phyloP scores from a whole-genome alignment of 1,140 invertebrate species.

The Neoseiulus cucumeris region DNA sequence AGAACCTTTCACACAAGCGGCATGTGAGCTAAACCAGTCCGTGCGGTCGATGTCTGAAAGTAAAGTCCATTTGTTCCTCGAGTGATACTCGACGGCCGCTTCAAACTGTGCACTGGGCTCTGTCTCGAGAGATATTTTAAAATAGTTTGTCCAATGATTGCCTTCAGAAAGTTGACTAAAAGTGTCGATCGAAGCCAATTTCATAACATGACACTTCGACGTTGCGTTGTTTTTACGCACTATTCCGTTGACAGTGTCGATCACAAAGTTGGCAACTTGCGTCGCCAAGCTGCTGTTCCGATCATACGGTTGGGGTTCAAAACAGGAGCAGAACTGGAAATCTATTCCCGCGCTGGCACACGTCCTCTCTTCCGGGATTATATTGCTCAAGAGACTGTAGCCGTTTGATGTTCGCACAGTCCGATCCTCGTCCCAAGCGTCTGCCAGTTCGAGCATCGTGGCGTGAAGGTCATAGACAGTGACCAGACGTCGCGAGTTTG shows the following conservation, averaged over 20 bases:
- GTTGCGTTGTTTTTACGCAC: not conserved
- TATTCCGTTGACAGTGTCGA: not conserved
- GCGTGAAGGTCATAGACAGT: slow-evolving; percentile 13
- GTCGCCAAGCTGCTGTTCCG: not conserved
- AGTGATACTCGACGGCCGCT: not conserved
- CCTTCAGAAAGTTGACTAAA: not conserved
- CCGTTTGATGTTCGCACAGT: not conserved
- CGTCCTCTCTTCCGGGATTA: not conserved
- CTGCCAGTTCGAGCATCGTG: not conserved
- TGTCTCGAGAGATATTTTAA: not conserved
- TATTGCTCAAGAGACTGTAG: not conserved
- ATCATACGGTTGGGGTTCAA: not conserved
- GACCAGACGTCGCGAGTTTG: slow-evolving; percentile 1
- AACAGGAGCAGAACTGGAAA: slow-evolving; percentile 1
- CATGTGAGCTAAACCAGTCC: slow-evolving; percentile 4
- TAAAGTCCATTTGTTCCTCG: not conserved
- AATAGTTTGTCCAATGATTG: not conserved
- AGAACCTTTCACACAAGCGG: not conserved
- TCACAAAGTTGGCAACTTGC: not conserved
- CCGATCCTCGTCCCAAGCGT: not conserved
- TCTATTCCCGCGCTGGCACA: not conserved
- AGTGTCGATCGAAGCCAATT: not conserved
- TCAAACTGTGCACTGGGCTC: not conserved
- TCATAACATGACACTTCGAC: not conserved
- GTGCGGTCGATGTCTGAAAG: not conserved